Evolutionary conservation across 2,113 vertebrate genomes (phyloP).

Genomic region (Heloderma charlesbogerti): DNA sequence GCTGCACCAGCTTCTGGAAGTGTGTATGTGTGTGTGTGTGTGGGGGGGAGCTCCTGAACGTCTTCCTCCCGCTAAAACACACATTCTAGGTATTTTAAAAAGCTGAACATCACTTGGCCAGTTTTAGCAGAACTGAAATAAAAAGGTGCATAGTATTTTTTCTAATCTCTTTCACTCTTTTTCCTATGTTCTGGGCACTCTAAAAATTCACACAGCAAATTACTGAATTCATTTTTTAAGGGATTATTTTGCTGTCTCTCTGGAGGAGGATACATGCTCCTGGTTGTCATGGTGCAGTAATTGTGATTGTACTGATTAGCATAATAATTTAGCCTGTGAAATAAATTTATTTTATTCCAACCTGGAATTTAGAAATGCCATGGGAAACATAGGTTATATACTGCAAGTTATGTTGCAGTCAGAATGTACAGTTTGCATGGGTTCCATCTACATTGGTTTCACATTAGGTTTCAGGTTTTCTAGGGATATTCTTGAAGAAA

Average conservation of each 20-base stretch:
- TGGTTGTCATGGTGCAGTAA: constrained; percentile 14
- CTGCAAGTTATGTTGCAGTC: neutral
- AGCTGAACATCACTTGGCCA: neutral
- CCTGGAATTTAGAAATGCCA: neutral
- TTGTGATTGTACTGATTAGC: constrained; percentile 24
- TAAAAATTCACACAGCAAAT: neutral
- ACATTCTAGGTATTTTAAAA: neutral
- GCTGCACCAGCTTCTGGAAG: too few species aligned
- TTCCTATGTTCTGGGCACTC: neutral
- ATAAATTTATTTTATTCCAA: constrained; percentile 4
- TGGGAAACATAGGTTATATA: neutral
- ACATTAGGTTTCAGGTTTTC: neutral
- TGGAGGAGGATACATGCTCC: constrained; percentile 1
- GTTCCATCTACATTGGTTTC: neutral
- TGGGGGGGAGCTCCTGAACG: too few species aligned
- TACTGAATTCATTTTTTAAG: constrained; percentile 12
- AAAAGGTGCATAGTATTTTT: neutral
- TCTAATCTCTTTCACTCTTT: neutral
- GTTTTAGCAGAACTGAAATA: neutral
- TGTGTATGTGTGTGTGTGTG: too few species aligned
- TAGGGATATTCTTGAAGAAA: neutral
- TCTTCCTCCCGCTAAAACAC: neutral
- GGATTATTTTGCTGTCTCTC: neutral
- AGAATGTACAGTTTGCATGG: neutral
- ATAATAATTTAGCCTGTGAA: constrained; percentile 18